phyloP scores from a whole-genome alignment of 2,113 vertebrate species.

The Arenaria interpres region DNA sequence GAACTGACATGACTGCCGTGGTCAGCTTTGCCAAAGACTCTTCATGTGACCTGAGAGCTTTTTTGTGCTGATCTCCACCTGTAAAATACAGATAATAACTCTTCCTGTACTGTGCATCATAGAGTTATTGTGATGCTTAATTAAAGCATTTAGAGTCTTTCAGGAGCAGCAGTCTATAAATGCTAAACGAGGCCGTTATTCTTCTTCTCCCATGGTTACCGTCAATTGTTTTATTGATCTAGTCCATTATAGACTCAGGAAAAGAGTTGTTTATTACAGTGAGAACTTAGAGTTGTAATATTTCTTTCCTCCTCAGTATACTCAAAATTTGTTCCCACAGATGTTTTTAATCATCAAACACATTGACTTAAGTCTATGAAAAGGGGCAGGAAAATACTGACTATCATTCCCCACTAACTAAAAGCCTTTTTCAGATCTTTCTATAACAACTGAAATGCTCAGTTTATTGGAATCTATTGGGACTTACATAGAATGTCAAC shows the following conservation, averaged over 20 bases:
- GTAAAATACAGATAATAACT: not conserved
- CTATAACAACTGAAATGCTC: not conserved
- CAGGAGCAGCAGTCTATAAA: conserved; percentile 18
- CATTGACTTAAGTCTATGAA: not conserved
- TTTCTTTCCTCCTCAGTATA: not conserved
- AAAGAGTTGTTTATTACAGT: conserved; percentile 22
- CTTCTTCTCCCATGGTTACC: conserved; percentile 29
- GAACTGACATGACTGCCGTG: not conserved
- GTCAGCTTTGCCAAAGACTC: not conserved
- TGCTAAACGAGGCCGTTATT: conserved; percentile 20
- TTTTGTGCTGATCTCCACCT: not conserved
- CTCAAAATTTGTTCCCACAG: not conserved
- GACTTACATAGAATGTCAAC: not conserved
- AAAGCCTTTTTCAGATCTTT: not conserved
- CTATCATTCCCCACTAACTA: not conserved
- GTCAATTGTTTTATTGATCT: conserved; percentile 58
- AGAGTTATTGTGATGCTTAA: conserved; percentile 38
- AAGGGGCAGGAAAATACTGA: not conserved
- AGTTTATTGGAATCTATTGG: not conserved
- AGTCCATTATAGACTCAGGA: conserved; percentile 18
- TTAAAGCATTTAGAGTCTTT: conserved; percentile 43
- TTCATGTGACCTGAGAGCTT: not conserved
- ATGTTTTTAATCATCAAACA: not conserved
- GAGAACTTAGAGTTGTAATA: not conserved
- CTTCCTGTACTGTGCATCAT: not conserved